These are phyloP conservation scores for Aphrophora alni DNA, from an alignment of 2,888 invertebrate species.

Conservation along the genomic window DNA sequence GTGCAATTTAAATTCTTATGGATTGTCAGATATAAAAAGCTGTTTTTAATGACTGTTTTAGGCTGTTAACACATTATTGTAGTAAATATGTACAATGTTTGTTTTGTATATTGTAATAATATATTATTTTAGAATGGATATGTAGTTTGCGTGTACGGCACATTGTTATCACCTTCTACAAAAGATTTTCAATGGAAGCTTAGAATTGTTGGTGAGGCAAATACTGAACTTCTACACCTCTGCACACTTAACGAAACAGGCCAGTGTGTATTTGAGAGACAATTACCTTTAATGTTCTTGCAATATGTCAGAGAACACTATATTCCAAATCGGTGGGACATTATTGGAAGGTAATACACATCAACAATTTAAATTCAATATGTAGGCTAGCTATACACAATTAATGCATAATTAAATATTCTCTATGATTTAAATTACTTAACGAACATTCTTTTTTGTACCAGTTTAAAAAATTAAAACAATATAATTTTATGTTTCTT, in stretches of 20 bases:
- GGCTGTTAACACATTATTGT: too few relatives aligned
- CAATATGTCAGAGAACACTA: background rate
- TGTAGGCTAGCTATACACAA: too few relatives aligned
- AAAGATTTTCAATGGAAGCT: background rate
- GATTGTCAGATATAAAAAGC: too few relatives aligned
- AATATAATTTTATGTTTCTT: too few relatives aligned
- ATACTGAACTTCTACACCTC: background rate
- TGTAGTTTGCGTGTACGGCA: background rate
- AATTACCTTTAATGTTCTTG: background rate
- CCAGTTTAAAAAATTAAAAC: too few relatives aligned
- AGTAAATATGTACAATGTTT: too few relatives aligned
- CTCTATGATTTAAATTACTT: too few relatives aligned
- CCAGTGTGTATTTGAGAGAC: background rate
- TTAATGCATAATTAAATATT: too few relatives aligned
- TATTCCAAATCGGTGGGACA: background rate
- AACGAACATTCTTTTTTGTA: too few relatives aligned
- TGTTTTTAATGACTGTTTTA: too few relatives aligned
- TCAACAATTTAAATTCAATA: background rate
- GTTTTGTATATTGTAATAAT: too few relatives aligned
- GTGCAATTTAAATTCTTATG: too few relatives aligned
- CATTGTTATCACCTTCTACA: background rate
- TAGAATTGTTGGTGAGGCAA: background rate
- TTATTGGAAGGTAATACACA: background rate
- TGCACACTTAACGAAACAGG: background rate
- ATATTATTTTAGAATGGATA: background rate